Evolutionary conservation across 1,140 invertebrate genomes (phyloP), one percentile per base, ranked within the genome.

Genomic region (Vanessa tameamea): DNA sequence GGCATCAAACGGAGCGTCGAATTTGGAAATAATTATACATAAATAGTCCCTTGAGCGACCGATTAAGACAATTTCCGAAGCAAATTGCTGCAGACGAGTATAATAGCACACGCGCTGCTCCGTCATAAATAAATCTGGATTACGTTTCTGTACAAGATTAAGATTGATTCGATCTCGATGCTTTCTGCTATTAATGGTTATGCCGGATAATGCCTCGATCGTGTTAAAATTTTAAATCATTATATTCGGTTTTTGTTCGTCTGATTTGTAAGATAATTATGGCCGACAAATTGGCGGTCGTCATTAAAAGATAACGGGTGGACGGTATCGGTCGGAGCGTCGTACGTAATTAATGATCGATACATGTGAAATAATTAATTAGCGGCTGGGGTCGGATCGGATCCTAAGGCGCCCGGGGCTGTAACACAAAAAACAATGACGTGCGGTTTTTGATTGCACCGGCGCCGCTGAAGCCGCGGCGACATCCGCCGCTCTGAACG

Each of bases 1-100:
- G 88, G 91, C 89, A 92, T 92, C 91, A 92, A 92, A 92, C 89
- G 85, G 82, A 88, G 84, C 88, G 88, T 92, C 89, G 91, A 92
- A 92, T 92, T 92, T 92, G 89, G 88, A 92, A 92, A 92, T 92
- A 92, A 92, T 92, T 92, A 92, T 92, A 92, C 88, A 92, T 92
- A 92, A 92, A 92, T 92, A 92, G 91, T 92, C 91, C 91, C 91
- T 92, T 92, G 91, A 92, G 91, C 91, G 91, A 86, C 82, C 90
- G 90, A 92, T 92, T 92, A 92, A 92, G 89, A 92, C 90, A 92
- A 92, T 92, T 92, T 91, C 89, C 88, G 87, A 91, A 82, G 90
- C 87, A 92, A 92, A 92, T 92, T 92, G 91, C 91, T 82, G 89
- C 91, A 90, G 91, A 92, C 91, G 91, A 89, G 86, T 79, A 92